These are phyloP conservation scores for Gymnopithys bicolor DNA, from an alignment of 2,797 vertebrate species.

Conservation along the genomic window DNA sequence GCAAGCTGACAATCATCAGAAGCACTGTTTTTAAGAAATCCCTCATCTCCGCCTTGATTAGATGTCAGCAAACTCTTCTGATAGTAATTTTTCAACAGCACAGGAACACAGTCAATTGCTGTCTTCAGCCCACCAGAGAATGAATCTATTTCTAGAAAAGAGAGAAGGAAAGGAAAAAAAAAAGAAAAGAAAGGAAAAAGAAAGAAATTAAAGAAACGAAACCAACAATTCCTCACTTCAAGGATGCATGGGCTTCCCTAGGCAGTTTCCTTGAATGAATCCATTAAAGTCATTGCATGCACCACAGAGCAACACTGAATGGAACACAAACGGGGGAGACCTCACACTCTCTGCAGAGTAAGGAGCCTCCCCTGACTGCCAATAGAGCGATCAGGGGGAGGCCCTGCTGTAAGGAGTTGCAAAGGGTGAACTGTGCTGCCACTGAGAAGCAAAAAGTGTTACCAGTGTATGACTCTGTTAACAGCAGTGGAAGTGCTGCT, in stretches of 20 bases:
- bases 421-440: neutral
- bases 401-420: neutral
- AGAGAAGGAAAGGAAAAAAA: neutral
- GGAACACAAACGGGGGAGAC: neutral
- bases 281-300: neutral
- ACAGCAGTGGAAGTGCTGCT: neutral
- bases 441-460: neutral
- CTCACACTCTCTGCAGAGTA: neutral
- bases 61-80: conserved; percentile 46
- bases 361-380: neutral
- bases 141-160: neutral
- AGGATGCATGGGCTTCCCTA: neutral
- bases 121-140: conserved; percentile 14
- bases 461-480: neutral
- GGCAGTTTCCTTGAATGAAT: conserved; percentile 3
- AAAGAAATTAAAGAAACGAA: neutral
- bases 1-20: conserved; percentile 37
- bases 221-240: neutral
- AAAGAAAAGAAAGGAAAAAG: too few species aligned
- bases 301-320: neutral
- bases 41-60: conserved; percentile 45
- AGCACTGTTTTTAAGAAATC: conserved; percentile 43
- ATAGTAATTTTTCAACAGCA: conserved; percentile 35
- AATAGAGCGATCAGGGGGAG: fast-evolving
- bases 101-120: neutral